Percentiles rank a stretch among this genome's conserved stretches.
Evolutionary conservation across 2,888 invertebrate genomes (phyloP).

Genomic region (Drosophila yooni): DNA sequence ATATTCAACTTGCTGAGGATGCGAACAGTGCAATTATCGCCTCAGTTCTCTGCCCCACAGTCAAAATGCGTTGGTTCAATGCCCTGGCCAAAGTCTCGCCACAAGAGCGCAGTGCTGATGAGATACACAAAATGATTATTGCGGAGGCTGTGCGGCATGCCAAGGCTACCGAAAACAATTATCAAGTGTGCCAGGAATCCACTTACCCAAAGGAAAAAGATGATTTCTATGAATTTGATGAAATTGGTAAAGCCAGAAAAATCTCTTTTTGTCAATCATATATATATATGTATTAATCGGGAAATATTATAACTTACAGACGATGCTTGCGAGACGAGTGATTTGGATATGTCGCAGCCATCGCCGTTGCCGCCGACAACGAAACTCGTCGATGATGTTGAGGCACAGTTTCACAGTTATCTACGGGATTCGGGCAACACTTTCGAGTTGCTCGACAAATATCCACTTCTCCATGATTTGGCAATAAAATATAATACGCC

Average conservation of each 20-base stretch:
- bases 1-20: slow-evolving; percentile 31
- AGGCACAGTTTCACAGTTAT: slow-evolving; percentile 38
- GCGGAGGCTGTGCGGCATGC: slow-evolving; percentile 41
- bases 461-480: slow-evolving; percentile 45
- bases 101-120: slow-evolving; percentile 25
- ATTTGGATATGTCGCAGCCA: slow-evolving; percentile 36
- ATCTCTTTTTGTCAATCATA: neutral
- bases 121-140: slow-evolving; percentile 43
- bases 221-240: slow-evolving; percentile 57
- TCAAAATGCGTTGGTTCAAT: slow-evolving; percentile 55
- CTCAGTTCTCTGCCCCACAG: slow-evolving; percentile 44
- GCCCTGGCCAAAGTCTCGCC: slow-evolving; percentile 21
- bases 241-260: slow-evolving; percentile 25
- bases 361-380: slow-evolving; percentile 28
- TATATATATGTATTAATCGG: neutral
- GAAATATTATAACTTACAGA: slow-evolving; percentile 10
- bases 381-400: slow-evolving; percentile 37
- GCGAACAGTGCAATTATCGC: slow-evolving; percentile 44
- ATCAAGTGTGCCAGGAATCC: neutral
- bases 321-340: slow-evolving; percentile 33
- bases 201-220: slow-evolving; percentile 18
- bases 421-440: slow-evolving; percentile 32
- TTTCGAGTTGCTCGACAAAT: slow-evolving; percentile 46
- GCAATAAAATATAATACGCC: slow-evolving; percentile 42
- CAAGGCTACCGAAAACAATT: slow-evolving; percentile 34